phyloP scores from a whole-genome alignment of 2,888 invertebrate species.

The Drosophila atripex region DNA sequence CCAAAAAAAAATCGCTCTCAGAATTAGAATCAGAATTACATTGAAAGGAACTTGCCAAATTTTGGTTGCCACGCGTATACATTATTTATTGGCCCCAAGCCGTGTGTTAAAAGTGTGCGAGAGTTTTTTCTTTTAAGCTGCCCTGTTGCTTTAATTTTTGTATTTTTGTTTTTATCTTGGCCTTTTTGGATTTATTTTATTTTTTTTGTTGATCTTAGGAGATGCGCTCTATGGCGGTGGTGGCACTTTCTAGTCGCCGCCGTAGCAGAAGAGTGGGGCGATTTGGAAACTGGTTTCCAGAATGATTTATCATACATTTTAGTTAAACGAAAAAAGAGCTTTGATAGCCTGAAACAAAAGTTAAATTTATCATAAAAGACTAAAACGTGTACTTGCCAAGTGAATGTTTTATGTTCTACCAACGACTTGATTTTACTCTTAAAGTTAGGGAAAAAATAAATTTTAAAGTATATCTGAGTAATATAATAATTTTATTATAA shows the following conservation, averaged over 20 bases:
- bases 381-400: slow-evolving; percentile 75
- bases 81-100: slow-evolving; percentile 64
- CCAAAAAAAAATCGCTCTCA: slow-evolving; percentile 6
- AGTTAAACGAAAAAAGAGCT: slow-evolving; percentile 66
- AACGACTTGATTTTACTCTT: slow-evolving; percentile 8
- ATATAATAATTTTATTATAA: no score
- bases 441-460: background rate
- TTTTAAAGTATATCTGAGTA: background rate
- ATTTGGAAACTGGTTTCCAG: slow-evolving; percentile 64
- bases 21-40: slow-evolving; percentile 32
- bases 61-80: slow-evolving; percentile 77
- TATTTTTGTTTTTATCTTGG: slow-evolving; percentile 47
- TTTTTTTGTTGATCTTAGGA: slow-evolving; percentile 33
- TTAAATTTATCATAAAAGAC: slow-evolving; percentile 78
- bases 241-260: slow-evolving; percentile 77
- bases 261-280: slow-evolving; percentile 47
- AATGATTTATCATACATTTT: slow-evolving; percentile 79
- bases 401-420: background rate
- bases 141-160: slow-evolving; percentile 40
- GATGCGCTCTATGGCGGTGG: slow-evolving; percentile 62
- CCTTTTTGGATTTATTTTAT: slow-evolving; percentile 17
- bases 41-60: slow-evolving; percentile 47
- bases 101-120: slow-evolving; percentile 75
- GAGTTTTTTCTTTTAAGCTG: slow-evolving; percentile 24
- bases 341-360: slow-evolving; percentile 52